Percentiles rank a stretch among this genome's conserved stretches.
Conservation (phyloP, 1,140 invertebrate genomes). For the Procambarus virginalis region DNA sequence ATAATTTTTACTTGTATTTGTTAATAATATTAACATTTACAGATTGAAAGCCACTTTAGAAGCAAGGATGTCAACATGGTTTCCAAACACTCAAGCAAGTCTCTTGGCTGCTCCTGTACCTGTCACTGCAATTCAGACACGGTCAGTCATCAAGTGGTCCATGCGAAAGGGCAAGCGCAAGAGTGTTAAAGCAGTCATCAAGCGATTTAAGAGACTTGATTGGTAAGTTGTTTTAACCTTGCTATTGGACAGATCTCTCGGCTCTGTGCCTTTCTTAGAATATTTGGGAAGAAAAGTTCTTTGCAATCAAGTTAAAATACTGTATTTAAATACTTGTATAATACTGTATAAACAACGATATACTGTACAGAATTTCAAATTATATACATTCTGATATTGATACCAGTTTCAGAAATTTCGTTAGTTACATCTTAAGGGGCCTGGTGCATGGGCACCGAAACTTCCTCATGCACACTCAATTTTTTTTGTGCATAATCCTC, state of each 20-base stretch:
- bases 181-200: constrained; percentile 32
- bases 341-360: neutral
- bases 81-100: neutral
- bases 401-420: too few species aligned
- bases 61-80: neutral
- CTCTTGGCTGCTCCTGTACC: neutral
- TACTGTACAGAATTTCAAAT: too few species aligned
- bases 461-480: too few species aligned
- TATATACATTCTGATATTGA: too few species aligned
- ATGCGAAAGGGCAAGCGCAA: constrained; percentile 48
- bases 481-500: too few species aligned
- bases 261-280: neutral
- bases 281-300: too few species aligned
- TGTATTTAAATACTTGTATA: neutral
- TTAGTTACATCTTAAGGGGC: too few species aligned
- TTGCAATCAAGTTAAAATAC: neutral
- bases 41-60: neutral
- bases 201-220: constrained; percentile 24
- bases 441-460: too few species aligned
- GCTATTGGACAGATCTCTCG: neutral
- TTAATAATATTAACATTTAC: neutral
- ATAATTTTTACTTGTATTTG: neutral
- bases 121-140: neutral
- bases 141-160: constrained; percentile 33
- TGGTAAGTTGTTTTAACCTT: constrained; percentile 19